Evolutionary conservation across 2,797 vertebrate genomes (phyloP).

Genomic region (Ctenosaura bakeri): DNA sequence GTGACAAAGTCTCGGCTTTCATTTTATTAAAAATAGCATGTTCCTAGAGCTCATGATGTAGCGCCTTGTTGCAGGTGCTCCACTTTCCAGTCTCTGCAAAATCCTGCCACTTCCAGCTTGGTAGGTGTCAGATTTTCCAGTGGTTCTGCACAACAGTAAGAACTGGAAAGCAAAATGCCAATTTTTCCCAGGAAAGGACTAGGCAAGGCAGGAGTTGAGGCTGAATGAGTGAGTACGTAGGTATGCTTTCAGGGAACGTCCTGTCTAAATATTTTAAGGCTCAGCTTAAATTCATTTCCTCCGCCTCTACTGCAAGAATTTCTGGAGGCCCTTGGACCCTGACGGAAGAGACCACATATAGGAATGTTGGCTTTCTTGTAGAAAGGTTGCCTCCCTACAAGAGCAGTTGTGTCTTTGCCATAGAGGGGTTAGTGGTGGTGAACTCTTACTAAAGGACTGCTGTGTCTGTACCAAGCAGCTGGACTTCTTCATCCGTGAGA

Average conservation of each 20-base stretch:
- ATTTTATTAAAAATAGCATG: conserved; percentile 15
- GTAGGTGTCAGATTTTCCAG: not conserved
- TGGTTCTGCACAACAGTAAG: too few species aligned
- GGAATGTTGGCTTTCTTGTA: not conserved
- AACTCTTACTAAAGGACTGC: too few species aligned
- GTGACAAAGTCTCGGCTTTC: not conserved
- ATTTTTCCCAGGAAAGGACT: not conserved
- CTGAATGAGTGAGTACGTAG: not conserved
- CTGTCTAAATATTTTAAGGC: too few species aligned
- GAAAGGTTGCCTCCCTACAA: not conserved
- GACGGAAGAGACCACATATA: not conserved
- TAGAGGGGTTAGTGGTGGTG: too few species aligned
- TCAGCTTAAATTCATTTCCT: too few species aligned
- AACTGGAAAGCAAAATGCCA: too few species aligned
- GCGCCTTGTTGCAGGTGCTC: not conserved
- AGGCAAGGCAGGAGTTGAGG: not conserved
- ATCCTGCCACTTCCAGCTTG: not conserved
- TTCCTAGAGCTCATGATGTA: not conserved
- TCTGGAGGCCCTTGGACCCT: too few species aligned
- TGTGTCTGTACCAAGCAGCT: not conserved
- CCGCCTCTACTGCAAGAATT: too few species aligned
- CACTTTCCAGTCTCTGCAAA: not conserved
- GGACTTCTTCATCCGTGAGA: not conserved
- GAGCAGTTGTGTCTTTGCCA: not conserved
- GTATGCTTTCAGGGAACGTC: too few species aligned